Conservation (phyloP, 2,113 vertebrate species). For the Tyto alba region DNA sequence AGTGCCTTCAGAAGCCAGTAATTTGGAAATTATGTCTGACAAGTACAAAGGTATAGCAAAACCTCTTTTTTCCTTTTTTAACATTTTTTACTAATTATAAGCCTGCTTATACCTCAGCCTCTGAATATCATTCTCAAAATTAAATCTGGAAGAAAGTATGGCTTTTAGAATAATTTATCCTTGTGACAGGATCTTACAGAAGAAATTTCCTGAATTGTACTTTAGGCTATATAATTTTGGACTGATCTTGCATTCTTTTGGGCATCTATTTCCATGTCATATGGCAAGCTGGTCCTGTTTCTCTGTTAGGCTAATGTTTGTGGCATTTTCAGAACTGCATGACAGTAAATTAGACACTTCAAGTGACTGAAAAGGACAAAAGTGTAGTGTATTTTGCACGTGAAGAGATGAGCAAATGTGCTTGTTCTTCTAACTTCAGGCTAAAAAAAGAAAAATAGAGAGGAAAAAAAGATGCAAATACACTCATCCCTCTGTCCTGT, state of each 20-base stretch:
- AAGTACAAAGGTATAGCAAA: slow-evolving; percentile 53
- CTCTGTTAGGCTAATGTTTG: not conserved
- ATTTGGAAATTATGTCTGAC: slow-evolving; percentile 22
- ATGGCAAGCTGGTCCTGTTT: not conserved
- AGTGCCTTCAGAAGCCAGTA: not conserved
- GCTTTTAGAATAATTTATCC: not conserved
- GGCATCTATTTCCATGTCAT: not conserved
- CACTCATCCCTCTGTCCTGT: not conserved
- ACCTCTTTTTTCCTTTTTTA: not conserved
- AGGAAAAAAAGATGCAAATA: not conserved
- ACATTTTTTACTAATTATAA: not conserved
- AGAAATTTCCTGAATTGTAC: not conserved
- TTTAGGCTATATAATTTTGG: not conserved
- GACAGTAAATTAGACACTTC: not conserved
- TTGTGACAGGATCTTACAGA: not conserved
- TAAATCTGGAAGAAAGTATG: not conserved
- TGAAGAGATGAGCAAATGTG: not conserved
- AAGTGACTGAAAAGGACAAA: not conserved
- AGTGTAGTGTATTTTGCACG: not conserved
- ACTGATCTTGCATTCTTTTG: not conserved
- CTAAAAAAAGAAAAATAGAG: not conserved
- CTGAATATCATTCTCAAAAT: not conserved
- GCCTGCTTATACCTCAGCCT: not conserved
- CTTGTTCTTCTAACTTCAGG: not conserved
- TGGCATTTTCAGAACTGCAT: not conserved